phyloP scores from a whole-genome alignment of 1,140 invertebrate species.

The Drosophila saltans region DNA sequence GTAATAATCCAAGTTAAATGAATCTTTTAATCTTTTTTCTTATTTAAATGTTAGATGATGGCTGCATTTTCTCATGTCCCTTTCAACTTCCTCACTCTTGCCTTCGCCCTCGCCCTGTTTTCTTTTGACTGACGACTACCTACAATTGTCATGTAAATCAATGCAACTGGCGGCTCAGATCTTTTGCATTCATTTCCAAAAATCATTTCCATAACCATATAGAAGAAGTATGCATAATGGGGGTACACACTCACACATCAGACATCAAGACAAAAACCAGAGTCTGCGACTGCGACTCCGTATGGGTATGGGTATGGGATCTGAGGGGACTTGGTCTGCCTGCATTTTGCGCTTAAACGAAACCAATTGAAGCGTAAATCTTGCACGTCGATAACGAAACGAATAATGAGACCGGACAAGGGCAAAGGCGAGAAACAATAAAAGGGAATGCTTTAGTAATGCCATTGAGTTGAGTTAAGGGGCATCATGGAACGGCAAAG shows the following conservation, averaged over 20 bases:
- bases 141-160: slow-evolving; percentile 76
- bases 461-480: neutral
- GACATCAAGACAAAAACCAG: neutral
- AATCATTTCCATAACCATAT: slow-evolving; percentile 66
- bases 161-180: slow-evolving; percentile 58
- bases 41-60: neutral
- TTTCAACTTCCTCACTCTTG: slow-evolving; percentile 33
- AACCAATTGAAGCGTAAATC: slow-evolving; percentile 80
- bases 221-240: slow-evolving; percentile 28
- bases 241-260: neutral
- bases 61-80: slow-evolving; percentile 36
- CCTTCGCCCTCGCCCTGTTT: slow-evolving; percentile 13
- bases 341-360: slow-evolving; percentile 73
- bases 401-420: slow-evolving; percentile 66
- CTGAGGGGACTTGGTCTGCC: slow-evolving; percentile 28
- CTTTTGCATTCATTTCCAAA: slow-evolving; percentile 46
- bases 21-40: neutral
- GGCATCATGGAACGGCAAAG: neutral
- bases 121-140: slow-evolving; percentile 1
- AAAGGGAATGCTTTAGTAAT: slow-evolving; percentile 20
- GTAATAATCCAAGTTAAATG: too few species aligned
- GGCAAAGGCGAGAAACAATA: slow-evolving; percentile 30
- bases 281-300: neutral
- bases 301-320: neutral
- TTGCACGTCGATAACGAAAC: slow-evolving; percentile 58